phyloP scores from a whole-genome alignment of 2,797 vertebrate genomes.

The Gymnocypris eckloni region DNA sequence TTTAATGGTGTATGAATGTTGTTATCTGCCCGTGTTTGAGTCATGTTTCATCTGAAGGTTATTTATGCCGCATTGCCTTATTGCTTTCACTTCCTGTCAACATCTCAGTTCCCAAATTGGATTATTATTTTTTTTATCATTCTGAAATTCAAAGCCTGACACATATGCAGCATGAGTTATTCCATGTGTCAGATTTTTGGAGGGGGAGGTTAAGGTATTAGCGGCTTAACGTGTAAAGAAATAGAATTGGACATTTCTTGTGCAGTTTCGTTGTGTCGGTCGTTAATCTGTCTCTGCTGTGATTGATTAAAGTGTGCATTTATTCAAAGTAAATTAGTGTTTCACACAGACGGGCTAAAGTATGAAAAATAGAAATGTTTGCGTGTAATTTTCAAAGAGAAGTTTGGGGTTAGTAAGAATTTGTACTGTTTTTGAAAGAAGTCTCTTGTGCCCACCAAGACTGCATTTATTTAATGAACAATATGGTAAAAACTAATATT shows the following conservation, averaged over 20 bases:
- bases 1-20: neutral
- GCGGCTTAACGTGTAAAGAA: neutral
- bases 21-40: slow-evolving; percentile 12
- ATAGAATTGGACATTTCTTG: slow-evolving; percentile 7
- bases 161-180: neutral
- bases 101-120: slow-evolving; percentile 24
- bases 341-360: neutral
- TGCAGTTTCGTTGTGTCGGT: neutral
- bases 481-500: neutral
- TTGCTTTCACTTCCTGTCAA: slow-evolving; percentile 1
- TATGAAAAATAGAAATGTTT: neutral
- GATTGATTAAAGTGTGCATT: neutral
- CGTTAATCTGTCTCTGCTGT: neutral
- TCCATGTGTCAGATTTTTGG: neutral
- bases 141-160: slow-evolving; percentile 11
- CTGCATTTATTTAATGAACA: neutral
- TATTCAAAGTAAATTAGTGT: neutral
- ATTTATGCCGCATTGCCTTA: neutral
- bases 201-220: neutral
- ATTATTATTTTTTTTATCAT: slow-evolving; percentile 34
- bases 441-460: neutral
- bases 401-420: neutral
- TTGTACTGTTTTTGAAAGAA: neutral
- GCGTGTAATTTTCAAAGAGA: neutral
- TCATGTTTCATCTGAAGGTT: slow-evolving; percentile 2